A percentile compares a stretch with the other conserved stretches of the same genome.
phyloP scores from a whole-genome alignment of 2,888 invertebrate genomes.

The Atethmia centrago region DNA sequence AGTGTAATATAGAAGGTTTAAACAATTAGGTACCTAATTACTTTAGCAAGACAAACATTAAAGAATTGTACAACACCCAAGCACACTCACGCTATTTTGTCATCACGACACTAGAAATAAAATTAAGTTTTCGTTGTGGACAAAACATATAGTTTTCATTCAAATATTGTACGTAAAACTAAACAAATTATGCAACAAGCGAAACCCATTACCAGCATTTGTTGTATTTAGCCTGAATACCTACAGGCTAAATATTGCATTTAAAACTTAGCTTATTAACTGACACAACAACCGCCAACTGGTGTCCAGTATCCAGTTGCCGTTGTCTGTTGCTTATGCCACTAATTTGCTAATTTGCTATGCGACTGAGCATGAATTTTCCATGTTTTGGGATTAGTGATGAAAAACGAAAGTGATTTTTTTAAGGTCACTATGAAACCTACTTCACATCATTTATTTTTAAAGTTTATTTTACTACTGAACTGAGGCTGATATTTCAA shows the following conservation, averaged over 20 bases:
- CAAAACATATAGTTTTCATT: background rate
- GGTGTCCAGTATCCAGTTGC: background rate
- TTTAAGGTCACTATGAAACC: background rate
- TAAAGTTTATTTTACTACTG: too few relatives aligned
- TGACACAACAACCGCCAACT: conserved; percentile 2
- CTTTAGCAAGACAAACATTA: background rate
- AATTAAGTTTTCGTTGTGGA: background rate
- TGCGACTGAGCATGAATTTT: conserved; percentile 8
- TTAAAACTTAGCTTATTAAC: conserved; percentile 32
- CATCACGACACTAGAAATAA: background rate
- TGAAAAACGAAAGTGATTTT: background rate
- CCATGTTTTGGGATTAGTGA: background rate
- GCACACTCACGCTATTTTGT: conserved; percentile 1
- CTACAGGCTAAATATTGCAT: conserved; percentile 10
- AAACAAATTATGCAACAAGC: conserved; percentile 26
- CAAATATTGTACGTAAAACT: background rate
- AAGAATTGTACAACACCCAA: background rate
- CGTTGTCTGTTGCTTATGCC: conserved; percentile 23
- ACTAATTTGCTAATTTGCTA: conserved; percentile 11
- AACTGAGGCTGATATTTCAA: background rate
- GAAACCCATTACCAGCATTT: background rate
- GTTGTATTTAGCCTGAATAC: background rate
- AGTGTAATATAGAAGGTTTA: background rate
- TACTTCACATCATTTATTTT: too few relatives aligned
- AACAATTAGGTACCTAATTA: background rate